Evolutionary conservation across 2,113 vertebrate species (phyloP).

Genomic region (Passerina amoena): DNA sequence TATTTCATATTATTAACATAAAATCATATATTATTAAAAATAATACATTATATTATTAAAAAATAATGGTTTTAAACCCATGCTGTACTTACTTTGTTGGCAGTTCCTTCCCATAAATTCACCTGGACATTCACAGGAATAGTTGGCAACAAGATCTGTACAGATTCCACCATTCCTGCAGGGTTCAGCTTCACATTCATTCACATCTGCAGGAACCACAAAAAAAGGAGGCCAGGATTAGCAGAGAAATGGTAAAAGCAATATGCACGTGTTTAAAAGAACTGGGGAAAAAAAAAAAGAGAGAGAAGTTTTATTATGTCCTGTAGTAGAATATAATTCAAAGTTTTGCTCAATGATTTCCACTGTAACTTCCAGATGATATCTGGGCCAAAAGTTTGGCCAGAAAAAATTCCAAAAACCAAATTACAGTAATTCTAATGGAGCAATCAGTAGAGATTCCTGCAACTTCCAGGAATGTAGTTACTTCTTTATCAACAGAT

Average conservation of each 20-base stretch:
- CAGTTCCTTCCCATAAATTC: constrained; percentile 99
- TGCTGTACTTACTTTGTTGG: constrained; percentile 90
- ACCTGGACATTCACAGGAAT: constrained; percentile 96
- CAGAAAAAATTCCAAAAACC: neutral
- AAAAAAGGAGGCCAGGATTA: neutral
- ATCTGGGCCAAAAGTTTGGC: neutral
- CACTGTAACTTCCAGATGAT: neutral
- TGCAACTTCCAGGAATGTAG: constrained; percentile 9
- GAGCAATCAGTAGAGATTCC: neutral
- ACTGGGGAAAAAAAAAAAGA: neutral
- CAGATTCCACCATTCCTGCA: constrained; percentile 97
- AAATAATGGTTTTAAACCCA: neutral
- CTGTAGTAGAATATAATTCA: neutral
- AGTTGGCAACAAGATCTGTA: constrained; percentile 94
- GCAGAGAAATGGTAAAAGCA: neutral
- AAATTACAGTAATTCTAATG: neutral
- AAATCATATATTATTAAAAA: no score
- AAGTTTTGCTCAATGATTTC: neutral
- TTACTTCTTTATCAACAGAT: constrained; percentile 45
- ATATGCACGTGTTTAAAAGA: neutral
- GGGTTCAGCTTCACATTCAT: constrained; percentile 93
- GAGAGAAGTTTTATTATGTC: neutral
- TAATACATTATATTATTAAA: no score
- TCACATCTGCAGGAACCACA: constrained; percentile 82
- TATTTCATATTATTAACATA: neutral